Conservation (phyloP, 1,140 invertebrate genomes). For the Tenebrio molitor region DNA sequence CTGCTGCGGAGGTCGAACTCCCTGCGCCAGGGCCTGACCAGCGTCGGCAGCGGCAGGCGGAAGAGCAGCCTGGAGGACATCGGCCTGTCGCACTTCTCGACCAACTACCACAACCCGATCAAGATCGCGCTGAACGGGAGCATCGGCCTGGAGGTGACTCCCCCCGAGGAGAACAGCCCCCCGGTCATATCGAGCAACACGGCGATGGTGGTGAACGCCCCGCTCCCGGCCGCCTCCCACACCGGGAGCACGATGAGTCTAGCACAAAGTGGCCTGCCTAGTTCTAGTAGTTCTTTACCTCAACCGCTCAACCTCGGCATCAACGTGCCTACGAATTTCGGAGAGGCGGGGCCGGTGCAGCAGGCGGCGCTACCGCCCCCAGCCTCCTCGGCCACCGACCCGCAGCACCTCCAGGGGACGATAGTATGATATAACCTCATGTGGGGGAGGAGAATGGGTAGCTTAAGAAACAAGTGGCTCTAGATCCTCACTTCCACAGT, state of each 20-base stretch:
- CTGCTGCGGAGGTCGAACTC: constrained; percentile 86
- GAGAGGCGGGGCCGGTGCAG: constrained; percentile 49
- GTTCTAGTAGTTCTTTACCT: constrained; percentile 68
- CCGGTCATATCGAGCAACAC: constrained; percentile 70
- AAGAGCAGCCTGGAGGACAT: constrained; percentile 90
- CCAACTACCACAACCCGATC: constrained; percentile 78
- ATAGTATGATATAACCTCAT: constrained; percentile 94
- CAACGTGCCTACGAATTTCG: constrained; percentile 54
- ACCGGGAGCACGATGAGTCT: constrained; percentile 63
- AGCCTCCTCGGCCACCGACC: constrained; percentile 71
- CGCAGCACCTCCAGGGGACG: constrained; percentile 86
- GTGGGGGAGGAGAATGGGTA: constrained; percentile 85
- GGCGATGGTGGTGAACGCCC: constrained; percentile 71
- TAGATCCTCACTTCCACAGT: constrained; percentile 66
- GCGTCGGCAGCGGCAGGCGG: constrained; percentile 70
- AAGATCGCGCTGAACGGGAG: constrained; percentile 89
- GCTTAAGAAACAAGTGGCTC: constrained; percentile 79
- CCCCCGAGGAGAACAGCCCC: constrained; percentile 79
- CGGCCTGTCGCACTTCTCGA: constrained; percentile 81
- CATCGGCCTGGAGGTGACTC: constrained; percentile 85
- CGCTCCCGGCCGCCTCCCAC: constrained; percentile 60
- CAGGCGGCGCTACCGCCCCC: constrained; percentile 56
- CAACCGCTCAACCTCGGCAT: constrained; percentile 56
- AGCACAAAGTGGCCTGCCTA: constrained; percentile 68
- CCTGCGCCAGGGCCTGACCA: constrained; percentile 80